Evolutionary conservation across 1,140 invertebrate species (phyloP), one percentile per base, ranked within the genome.

Genomic region (Rhagoletis zephyria): DNA sequence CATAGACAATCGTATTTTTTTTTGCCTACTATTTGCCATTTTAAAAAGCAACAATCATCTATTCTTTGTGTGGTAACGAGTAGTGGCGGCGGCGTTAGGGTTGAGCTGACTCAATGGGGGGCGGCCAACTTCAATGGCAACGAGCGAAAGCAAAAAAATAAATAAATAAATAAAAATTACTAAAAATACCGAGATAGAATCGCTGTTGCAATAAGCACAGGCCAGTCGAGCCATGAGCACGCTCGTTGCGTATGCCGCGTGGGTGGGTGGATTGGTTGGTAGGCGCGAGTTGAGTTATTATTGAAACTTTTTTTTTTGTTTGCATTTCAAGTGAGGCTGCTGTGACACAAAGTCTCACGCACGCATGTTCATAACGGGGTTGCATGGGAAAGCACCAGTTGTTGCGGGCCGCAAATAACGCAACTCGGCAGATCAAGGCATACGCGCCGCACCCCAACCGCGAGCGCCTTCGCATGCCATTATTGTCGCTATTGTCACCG

Each of bases 31-130:
- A 81, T 19, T 30, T 81, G n/a, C 16, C 42, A 81, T 51, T 81
- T 56, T 56, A 81, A 81, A 81, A 51, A 51, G 74, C 74, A 81
- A 81, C 74, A 81, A 56, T 81, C 74, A 56, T 81, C 6, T 81
- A 81, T 81, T 4, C n/a, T 19, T 12, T 4, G 42, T 14, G 70
- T 77, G 45, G 16, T 19, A 42, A 7, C 48, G 74, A 77, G 45
- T 51, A 30, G 10, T 63, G 74, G 48, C 48, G 12, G 9, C 30
- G 74, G n/a, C 48, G 30, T 10, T 30, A 48, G 48, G 30, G 30
- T 30, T 63, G 61, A 4, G 61, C 7, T 30, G 45, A 42, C 51
- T 30, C 30, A 30, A 30, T 4, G 14, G 16, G 51, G 56, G 74
- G 70, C 70, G 70, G 9, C 9, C 14, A 56, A 10, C 40, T n/a